These are phyloP conservation scores for Cephus pygmeus DNA, from an alignment of 2,888 invertebrate genomes.

Conservation along the genomic window DNA sequence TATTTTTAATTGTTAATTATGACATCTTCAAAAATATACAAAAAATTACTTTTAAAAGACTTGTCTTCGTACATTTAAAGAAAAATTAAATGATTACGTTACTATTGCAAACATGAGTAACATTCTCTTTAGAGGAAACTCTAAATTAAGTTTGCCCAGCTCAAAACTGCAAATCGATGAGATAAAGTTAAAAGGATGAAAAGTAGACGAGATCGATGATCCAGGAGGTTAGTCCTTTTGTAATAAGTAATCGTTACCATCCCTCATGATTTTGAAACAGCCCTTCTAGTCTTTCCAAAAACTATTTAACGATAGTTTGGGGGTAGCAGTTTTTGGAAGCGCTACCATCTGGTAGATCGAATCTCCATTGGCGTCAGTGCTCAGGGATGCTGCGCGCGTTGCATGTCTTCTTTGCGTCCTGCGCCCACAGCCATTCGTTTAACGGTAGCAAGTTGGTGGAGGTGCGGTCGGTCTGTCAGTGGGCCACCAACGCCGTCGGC, in stretches of 20 bases:
- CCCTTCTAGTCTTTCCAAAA: not conserved
- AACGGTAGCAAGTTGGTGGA: not conserved
- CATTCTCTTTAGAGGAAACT: not conserved
- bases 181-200: not conserved
- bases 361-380: conserved; percentile 2
- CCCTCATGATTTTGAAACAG: not conserved
- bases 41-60: not conserved
- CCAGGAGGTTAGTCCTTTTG: not conserved
- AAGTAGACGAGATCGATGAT: not conserved
- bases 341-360: conserved; percentile 9
- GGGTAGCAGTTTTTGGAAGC: conserved; percentile 10
- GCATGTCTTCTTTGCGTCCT: conserved; percentile 8
- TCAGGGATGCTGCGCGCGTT: conserved; percentile 20
- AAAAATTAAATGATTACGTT: not conserved
- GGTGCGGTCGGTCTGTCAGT: not conserved
- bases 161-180: not conserved
- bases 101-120: not conserved
- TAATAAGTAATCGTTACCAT: not conserved
- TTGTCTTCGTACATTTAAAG: not conserved
- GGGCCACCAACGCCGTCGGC: conserved; percentile 7
- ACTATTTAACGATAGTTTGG: not conserved
- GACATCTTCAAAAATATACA: not conserved
- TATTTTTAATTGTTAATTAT: not conserved
- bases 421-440: conserved; percentile 14
- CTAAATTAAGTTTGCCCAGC: not conserved